Conservation (phyloP, 1,140 invertebrate genomes). For the Mactra quadrangularis region DNA sequence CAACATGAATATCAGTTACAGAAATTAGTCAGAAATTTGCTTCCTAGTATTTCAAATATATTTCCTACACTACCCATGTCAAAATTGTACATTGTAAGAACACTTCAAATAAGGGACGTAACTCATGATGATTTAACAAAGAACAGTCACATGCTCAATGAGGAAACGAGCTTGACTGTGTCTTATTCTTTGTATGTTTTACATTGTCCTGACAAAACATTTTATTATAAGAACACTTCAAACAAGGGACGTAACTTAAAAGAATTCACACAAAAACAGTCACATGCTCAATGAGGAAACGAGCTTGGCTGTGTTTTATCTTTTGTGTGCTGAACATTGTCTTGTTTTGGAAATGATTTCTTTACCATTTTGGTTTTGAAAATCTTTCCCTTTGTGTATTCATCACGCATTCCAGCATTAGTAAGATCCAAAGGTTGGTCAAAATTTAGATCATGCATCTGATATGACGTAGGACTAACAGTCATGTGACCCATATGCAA, state of each 20-base stretch:
- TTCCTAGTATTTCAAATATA: no score
- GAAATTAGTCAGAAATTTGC: no score
- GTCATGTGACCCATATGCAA: constrained; percentile 43
- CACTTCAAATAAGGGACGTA: background rate
- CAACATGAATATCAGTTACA: no score
- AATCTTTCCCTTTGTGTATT: constrained; percentile 59
- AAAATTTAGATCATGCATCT: constrained; percentile 27
- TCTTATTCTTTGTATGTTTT: constrained; percentile 54
- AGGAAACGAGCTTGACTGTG: background rate
- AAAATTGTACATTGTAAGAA: no score
- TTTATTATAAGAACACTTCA: no score
- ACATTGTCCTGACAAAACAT: no score
- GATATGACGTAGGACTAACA: background rate
- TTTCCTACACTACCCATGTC: no score
- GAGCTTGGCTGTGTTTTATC: constrained; percentile 11
- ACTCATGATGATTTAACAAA: background rate
- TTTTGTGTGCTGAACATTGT: constrained; percentile 18
- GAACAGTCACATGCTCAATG: background rate
- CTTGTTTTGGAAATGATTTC: constrained; percentile 37
- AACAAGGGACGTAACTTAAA: background rate
- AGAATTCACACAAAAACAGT: background rate
- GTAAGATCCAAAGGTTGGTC: constrained; percentile 56
- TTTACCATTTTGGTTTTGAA: constrained; percentile 62
- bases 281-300: background rate
- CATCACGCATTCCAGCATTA: constrained; percentile 19